Evolutionary conservation across 2,797 vertebrate genomes (phyloP).

Genomic region (Dermochelys coriacea): DNA sequence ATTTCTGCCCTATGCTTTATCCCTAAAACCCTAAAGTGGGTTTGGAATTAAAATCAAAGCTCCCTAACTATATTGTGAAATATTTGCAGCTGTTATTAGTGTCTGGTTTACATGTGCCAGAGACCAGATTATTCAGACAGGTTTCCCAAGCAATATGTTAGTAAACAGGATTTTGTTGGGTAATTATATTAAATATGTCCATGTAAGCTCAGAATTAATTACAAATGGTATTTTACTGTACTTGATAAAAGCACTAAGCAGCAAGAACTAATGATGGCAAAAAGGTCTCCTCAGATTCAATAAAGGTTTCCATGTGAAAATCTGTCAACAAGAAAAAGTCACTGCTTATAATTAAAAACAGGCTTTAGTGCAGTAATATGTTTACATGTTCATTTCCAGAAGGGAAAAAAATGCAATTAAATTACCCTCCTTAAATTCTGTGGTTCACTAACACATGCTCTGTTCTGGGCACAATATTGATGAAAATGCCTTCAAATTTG

Average conservation of each 20-base stretch:
- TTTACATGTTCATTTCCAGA: constrained; percentile 71
- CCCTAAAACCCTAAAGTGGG: constrained; percentile 66
- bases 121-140: constrained; percentile 76
- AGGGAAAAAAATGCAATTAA: constrained; percentile 46
- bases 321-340: constrained; percentile 74
- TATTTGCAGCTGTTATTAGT: constrained; percentile 80
- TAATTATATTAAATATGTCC: constrained; percentile 74
- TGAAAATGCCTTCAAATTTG: not conserved
- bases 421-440: constrained; percentile 49
- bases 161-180: constrained; percentile 78
- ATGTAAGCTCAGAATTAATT: constrained; percentile 74
- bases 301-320: constrained; percentile 74
- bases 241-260: constrained; percentile 71
- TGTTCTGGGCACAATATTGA: constrained; percentile 9
- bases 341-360: constrained; percentile 68
- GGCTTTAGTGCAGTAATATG: constrained; percentile 52
- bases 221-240: constrained; percentile 70
- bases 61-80: constrained; percentile 71
- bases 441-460: constrained; percentile 13
- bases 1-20: constrained; percentile 67
- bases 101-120: constrained; percentile 68
- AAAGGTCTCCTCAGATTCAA: constrained; percentile 71
- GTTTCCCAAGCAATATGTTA: constrained; percentile 72
- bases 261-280: constrained; percentile 70
- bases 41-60: constrained; percentile 78